Evolutionary conservation across 2,113 vertebrate genomes (phyloP), one percentile per base, ranked within the genome.

Genomic region (Bathybates hornii): DNA sequence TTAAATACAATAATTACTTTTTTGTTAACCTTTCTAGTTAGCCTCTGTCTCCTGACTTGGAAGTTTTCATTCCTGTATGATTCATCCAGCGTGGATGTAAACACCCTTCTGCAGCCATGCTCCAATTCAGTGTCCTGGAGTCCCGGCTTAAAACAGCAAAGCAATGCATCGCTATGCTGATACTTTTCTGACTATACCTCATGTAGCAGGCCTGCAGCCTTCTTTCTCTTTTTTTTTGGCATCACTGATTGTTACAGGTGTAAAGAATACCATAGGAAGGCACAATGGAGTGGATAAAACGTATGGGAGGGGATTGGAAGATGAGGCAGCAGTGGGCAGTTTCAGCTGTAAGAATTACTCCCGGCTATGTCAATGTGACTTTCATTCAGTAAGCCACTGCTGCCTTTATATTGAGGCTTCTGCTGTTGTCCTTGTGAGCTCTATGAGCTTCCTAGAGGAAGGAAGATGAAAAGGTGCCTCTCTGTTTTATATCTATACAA

Each of bases 401-500:
- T 32, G n/a, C 86, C 86, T 90, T 91, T 86, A 79, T 80, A 84
- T 78, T 5, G 43, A 54, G 82, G 88, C 84, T 36, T 13, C 85
- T 24, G 84, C 86, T 13, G 43, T 45, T 87, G 89, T 93, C 89
- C 89, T 92, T 1, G 19, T 87, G 81, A 81, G 86, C 87, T 92
- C 89, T 76, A 57, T 63, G 86, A 84, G 83, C 93, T 91, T 95
- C 90, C 88, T 83, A 78, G 86, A 90, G 87, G 82, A 88, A 89
- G 82, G 91, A 89, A 91, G 94, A 93, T 91, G 91, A 93, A 93
- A 93, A 91, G 83, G 87, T 83, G 48, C 88, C 61, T 45, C 84
- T 89, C 34, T 87, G 89, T 93, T 91, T 88, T 92, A 90, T 92
- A 91, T 93, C 88, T 90, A 48, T 94, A 91, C 89, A 87, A 91